Evolutionary conservation across 2,797 vertebrate genomes (phyloP).

Genomic region (Siniperca obscura): DNA sequence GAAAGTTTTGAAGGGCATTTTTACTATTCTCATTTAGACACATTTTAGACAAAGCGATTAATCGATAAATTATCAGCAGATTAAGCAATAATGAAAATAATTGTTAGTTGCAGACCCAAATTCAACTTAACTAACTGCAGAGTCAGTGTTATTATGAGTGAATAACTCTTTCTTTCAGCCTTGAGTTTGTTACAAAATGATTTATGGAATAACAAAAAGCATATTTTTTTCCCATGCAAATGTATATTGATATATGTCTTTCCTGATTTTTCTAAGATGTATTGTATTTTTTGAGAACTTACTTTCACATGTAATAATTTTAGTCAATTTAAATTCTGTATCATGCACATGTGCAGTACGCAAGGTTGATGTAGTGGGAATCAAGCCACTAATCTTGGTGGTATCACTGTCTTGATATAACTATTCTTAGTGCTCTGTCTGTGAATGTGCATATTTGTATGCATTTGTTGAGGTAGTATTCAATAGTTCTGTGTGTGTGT

Average conservation of each 20-base stretch:
- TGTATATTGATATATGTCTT: no score
- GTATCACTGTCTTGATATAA: not conserved
- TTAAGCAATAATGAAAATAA: no score
- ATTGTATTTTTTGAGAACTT: no score
- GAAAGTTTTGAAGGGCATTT: not conserved
- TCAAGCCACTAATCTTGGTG: not conserved
- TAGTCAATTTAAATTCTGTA: not conserved
- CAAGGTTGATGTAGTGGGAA: not conserved
- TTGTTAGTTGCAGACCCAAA: no score
- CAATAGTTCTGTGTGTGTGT: slow-evolving; percentile 31
- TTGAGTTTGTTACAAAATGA: no score
- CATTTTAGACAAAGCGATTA: not conserved
- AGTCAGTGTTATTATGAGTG: no score
- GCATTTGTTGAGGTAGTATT: slow-evolving; percentile 11
- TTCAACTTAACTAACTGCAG: no score
- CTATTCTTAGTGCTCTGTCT: not conserved
- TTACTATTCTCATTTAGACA: not conserved
- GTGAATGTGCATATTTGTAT: slow-evolving; percentile 13
- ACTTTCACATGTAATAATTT: not conserved
- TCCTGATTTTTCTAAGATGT: not conserved
- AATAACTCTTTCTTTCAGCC: no score
- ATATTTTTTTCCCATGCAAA: no score
- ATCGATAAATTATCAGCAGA: no score
- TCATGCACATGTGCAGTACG: not conserved
- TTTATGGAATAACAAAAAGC: no score